Conservation (phyloP, 2,113 vertebrate species). For the Toxotes chatareus region DNA sequence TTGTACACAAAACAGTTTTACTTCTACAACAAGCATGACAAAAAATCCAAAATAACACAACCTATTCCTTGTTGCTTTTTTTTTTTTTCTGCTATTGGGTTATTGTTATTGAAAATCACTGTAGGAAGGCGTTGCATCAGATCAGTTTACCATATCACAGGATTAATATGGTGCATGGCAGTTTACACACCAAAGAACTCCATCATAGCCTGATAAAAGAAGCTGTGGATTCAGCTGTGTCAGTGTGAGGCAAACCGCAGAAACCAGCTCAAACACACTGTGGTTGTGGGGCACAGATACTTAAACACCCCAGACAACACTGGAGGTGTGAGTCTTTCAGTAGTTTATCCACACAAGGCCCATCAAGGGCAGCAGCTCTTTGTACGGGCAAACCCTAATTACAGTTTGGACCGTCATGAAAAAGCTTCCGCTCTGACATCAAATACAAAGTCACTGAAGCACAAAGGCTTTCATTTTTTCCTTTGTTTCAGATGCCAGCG, state of each 20-base stretch:
- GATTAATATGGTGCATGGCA: background rate
- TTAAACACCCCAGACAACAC: constrained; percentile 41
- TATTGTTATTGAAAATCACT: background rate
- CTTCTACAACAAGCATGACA: no score
- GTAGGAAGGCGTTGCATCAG: background rate
- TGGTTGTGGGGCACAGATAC: constrained; percentile 23
- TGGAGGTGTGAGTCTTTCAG: constrained; percentile 62
- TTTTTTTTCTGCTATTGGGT: background rate
- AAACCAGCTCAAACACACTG: constrained; percentile 48
- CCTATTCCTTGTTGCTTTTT: background rate
- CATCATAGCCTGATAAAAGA: constrained; percentile 31
- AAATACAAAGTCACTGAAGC: constrained; percentile 68
- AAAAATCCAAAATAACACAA: background rate
- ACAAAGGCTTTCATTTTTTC: constrained; percentile 70
- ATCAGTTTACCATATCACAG: background rate
- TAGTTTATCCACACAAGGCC: constrained; percentile 67
- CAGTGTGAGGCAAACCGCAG: constrained; percentile 43
- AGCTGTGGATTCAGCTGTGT: constrained; percentile 57
- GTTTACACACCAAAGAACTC: constrained; percentile 37
- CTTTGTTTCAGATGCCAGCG: constrained; percentile 70
- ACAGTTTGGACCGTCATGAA: constrained; percentile 72
- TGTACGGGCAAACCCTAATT: constrained; percentile 69
- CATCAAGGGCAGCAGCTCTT: constrained; percentile 69
- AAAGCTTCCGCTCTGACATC: constrained; percentile 75
- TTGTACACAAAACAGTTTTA: background rate